A percentile compares a stretch with the other conserved stretches of the same genome.
These are phyloP conservation scores for Haliclystus octoradiatus DNA, from an alignment of 30 jellyfish, hydroid and myxozoan species.

Conservation along the genomic window DNA sequence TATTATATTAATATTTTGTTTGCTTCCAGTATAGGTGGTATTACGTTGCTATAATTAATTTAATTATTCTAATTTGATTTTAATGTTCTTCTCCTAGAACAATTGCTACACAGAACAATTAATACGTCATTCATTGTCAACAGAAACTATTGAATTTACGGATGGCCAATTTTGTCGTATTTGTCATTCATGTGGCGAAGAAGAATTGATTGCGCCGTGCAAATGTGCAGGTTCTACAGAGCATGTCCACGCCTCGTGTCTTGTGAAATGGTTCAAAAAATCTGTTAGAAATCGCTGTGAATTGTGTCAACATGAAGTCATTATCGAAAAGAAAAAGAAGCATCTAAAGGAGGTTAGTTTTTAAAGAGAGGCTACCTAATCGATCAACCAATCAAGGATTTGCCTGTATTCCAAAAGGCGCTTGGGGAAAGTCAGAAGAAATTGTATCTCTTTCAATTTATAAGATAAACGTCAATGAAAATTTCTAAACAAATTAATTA, in stretches of 20 bases:
- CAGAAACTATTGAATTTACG: not conserved
- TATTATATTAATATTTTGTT: no score
- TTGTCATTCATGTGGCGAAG: constrained; percentile 82
- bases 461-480: no score
- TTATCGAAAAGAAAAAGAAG: constrained; percentile 47
- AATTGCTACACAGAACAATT: not conserved
- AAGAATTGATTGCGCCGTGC: constrained; percentile 80
- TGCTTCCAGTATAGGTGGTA: no score
- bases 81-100: not conserved
- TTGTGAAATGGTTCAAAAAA: constrained; percentile 91
- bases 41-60: no score
- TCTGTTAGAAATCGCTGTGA: constrained; percentile 89
- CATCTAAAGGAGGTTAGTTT: constrained; percentile 58
- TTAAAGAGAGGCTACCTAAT: not conserved
- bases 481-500: no score
- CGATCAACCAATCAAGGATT: no score
- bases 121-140: not conserved
- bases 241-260: constrained; percentile 88
- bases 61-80: no score
- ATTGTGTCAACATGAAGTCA: constrained; percentile 74
- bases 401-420: no score
- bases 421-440: no score
- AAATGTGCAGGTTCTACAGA: constrained; percentile 85
- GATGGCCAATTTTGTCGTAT: constrained; percentile 32
- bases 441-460: no score